Evolutionary conservation across 2,113 vertebrate genomes (phyloP).

Genomic region (Cervus canadensis): DNA sequence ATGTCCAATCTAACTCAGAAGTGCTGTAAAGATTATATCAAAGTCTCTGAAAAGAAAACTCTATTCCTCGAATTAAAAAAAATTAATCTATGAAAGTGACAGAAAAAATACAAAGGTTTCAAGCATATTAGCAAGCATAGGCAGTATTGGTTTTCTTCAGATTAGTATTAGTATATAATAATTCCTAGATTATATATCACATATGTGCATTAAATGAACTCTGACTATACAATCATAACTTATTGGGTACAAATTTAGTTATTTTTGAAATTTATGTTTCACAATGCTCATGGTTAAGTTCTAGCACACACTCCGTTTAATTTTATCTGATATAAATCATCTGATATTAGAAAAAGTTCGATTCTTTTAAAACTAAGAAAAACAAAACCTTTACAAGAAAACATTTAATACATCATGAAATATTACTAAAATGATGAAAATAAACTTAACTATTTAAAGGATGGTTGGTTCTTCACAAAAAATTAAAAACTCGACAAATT

Average conservation of each 20-base stretch:
- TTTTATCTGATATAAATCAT: not conserved
- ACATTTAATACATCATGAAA: constrained; percentile 13
- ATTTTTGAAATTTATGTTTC: constrained; percentile 11
- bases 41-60: not conserved
- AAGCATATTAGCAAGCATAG: not conserved
- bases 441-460: not conserved
- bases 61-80: not conserved
- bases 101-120: constrained; percentile 7
- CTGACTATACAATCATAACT: not conserved
- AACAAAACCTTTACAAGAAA: not conserved
- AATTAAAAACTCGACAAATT: not conserved
- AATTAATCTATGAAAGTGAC: not conserved
- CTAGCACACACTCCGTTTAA: not conserved
- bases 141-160: not conserved
- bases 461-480: not conserved
- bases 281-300: not conserved
- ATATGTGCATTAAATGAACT: not conserved
- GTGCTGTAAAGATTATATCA: not conserved
- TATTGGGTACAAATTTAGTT: not conserved
- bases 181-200: not conserved
- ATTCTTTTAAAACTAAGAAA: constrained; percentile 40
- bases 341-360: not conserved
- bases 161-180: not conserved
- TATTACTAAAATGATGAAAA: not conserved
- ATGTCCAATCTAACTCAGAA: not conserved